Evolutionary conservation across 2,888 invertebrate species (phyloP).

Genomic region (Ectemnius cavifrons): DNA sequence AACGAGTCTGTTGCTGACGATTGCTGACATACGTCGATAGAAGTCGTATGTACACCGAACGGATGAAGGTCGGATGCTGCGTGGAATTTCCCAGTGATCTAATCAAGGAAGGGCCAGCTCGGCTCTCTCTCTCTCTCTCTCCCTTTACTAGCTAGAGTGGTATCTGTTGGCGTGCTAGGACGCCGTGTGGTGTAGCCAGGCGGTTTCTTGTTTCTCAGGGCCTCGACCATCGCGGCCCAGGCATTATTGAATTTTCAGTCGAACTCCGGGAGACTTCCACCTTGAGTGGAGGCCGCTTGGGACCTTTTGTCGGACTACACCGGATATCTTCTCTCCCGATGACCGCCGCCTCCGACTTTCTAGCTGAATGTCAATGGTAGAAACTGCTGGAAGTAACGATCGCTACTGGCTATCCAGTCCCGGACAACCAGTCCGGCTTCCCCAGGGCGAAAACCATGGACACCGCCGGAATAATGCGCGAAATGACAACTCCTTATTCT

Average conservation of each 20-base stretch:
- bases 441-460: not conserved
- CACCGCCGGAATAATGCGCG: constrained; percentile 11
- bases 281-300: constrained; percentile 29
- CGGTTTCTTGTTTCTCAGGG: constrained; percentile 6
- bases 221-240: constrained; percentile 36
- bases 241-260: constrained; percentile 59
- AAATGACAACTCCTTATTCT: constrained; percentile 18
- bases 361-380: constrained; percentile 32
- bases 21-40: too few species aligned
- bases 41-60: too few species aligned
- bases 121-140: constrained; percentile 1
- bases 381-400: constrained; percentile 29
- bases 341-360: not conserved
- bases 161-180: too few species aligned
- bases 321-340: constrained; percentile 1
- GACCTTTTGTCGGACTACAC: constrained; percentile 44
- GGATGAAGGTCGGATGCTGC: constrained; percentile 35
- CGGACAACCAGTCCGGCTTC: not conserved
- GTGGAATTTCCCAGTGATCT: constrained; percentile 58
- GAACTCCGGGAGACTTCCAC: constrained; percentile 40
- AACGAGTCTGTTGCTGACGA: too few species aligned
- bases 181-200: too few species aligned
- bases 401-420: not conserved
- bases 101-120: constrained; percentile 53
- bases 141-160: not conserved